phyloP scores from a whole-genome alignment of 1,140 invertebrate species.

The Brachionus manjavacas region DNA sequence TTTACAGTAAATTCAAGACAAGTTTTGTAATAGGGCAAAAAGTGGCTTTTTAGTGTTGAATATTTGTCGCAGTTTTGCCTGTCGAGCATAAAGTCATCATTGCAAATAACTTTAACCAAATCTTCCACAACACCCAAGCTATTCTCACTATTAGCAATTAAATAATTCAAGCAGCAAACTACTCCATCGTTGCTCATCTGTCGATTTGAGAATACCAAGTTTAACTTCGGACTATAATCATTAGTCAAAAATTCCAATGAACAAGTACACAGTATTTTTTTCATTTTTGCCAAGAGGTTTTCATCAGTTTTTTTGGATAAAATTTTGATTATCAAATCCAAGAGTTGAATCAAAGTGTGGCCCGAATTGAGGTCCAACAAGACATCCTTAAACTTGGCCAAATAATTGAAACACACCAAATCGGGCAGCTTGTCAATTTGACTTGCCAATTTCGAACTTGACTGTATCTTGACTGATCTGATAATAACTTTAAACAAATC shows the following conservation, averaged over 20 bases:
- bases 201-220: not conserved
- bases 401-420: conserved; percentile 9
- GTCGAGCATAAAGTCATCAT: conserved; percentile 11
- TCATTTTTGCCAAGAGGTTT: not conserved
- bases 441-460: conserved; percentile 9
- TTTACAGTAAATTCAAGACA: conserved; percentile 8
- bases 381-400: conserved; percentile 22
- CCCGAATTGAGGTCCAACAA: not conserved
- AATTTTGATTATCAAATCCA: conserved; percentile 22
- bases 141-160: not conserved
- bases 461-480: conserved; percentile 17
- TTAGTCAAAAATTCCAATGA: conserved; percentile 8
- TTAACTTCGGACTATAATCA: conserved; percentile 27
- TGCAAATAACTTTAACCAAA: not conserved
- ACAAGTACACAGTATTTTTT: conserved; percentile 17
- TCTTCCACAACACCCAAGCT: not conserved
- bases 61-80: conserved; percentile 29
- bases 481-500: not conserved
- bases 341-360: not conserved
- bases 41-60: conserved; percentile 25
- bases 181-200: conserved; percentile 26
- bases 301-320: conserved; percentile 2
- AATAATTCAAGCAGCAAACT: not conserved
- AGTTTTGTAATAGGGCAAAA: conserved; percentile 6
- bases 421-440: conserved; percentile 8